phyloP scores from a whole-genome alignment of 1,140 invertebrate species.

The Plodia interpunctella region DNA sequence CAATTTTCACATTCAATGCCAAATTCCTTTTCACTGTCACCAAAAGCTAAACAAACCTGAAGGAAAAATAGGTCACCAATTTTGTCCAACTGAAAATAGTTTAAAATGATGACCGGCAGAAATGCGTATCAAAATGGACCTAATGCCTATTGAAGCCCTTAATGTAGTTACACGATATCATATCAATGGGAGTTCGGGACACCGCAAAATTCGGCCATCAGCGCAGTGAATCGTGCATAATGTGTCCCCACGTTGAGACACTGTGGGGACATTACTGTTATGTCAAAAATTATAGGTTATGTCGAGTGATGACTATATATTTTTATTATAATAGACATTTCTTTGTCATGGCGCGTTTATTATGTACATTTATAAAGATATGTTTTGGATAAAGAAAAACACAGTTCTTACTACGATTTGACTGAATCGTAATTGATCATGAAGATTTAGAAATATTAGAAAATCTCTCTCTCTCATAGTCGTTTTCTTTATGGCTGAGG shows the following conservation, averaged over 20 bases:
- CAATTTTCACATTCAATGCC: no score
- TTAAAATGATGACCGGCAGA: slow-evolving; percentile 11
- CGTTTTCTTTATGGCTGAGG: no score
- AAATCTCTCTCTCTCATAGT: no score
- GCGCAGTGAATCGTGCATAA: slow-evolving; percentile 51
- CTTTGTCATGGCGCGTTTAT: no score
- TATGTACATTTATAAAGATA: no score
- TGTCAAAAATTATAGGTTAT: background rate
- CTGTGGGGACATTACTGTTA: slow-evolving; percentile 22
- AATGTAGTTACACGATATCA: slow-evolving; percentile 33
- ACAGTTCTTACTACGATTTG: no score
- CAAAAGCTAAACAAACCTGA: no score
- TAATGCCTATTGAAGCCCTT: slow-evolving; percentile 39
- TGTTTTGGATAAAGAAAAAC: no score
- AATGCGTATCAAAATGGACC: background rate
- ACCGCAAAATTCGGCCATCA: slow-evolving; percentile 60
- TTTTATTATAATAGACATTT: no score
- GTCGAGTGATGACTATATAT: background rate
- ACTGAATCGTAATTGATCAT: no score
- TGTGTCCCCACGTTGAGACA: slow-evolving; percentile 25
- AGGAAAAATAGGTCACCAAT: background rate
- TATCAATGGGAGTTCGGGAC: slow-evolving; percentile 49
- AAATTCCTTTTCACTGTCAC: no score
- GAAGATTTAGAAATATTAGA: no score
- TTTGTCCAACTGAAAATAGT: slow-evolving; percentile 1